These are phyloP conservation scores for Lasioglossum malachurum DNA, from an alignment of 2,888 invertebrate species.

Conservation along the genomic window DNA sequence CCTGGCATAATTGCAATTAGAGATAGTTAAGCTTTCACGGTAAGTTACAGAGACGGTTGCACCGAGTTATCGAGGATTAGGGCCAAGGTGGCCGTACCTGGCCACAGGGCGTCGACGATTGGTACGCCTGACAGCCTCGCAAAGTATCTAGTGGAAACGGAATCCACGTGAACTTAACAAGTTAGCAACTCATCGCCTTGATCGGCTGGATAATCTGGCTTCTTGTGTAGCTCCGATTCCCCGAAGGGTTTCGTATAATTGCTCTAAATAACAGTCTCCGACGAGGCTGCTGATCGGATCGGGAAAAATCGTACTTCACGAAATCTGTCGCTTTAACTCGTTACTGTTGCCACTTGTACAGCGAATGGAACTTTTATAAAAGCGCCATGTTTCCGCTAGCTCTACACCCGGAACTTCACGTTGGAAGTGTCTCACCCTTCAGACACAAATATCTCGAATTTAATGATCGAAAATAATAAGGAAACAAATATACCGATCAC, in stretches of 20 bases:
- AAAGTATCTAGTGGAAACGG: conserved; percentile 54
- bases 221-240: conserved; percentile 20
- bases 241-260: conserved; percentile 12
- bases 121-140: conserved; percentile 32
- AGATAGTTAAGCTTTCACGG: conserved; percentile 62
- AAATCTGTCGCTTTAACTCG: conserved; percentile 14
- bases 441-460: too few relatives aligned
- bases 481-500: too few relatives aligned
- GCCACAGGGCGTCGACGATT: conserved; percentile 48
- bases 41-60: conserved; percentile 39
- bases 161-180: conserved; percentile 61
- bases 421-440: too few relatives aligned
- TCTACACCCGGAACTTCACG: too few relatives aligned
- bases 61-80: conserved; percentile 66
- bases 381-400: too few relatives aligned
- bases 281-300: conserved; percentile 19
- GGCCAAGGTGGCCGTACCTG: conserved; percentile 52
- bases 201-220: conserved; percentile 67
- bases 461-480: too few relatives aligned
- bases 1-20: conserved; percentile 67
- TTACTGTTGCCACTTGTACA: background rate
- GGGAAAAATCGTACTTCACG: conserved; percentile 19
- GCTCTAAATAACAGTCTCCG: conserved; percentile 18
- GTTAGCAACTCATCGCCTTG: conserved; percentile 67
- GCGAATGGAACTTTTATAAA: too few relatives aligned